A percentile compares a stretch with the other conserved stretches of the same genome.
Conservation (phyloP, 2,113 vertebrate genomes). For the Sceloporus undulatus region DNA sequence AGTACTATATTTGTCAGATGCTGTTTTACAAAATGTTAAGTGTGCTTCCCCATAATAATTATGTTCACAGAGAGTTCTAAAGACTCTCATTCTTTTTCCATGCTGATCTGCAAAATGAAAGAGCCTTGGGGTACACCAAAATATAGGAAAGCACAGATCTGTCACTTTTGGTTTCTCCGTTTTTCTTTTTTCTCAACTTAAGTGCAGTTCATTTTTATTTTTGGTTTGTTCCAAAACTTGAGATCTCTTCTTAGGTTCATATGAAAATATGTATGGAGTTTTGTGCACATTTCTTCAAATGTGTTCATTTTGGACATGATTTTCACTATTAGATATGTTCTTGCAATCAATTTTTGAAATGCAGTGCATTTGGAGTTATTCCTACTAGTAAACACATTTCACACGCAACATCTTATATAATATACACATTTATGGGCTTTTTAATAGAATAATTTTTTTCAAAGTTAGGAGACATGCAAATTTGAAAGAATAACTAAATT, state of each 20-base stretch:
- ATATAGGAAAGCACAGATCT: neutral
- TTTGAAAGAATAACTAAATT: neutral
- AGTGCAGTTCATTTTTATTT: no score
- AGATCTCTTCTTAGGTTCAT: no score
- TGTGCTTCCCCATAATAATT: conserved; percentile 29
- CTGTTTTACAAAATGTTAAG: neutral
- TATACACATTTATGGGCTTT: neutral
- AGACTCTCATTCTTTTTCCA: conserved; percentile 7
- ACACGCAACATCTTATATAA: neutral
- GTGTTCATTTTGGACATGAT: no score
- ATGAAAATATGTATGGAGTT: no score
- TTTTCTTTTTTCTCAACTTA: neutral
- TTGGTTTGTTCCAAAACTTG: no score
- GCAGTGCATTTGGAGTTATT: neutral
- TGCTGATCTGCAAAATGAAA: neutral
- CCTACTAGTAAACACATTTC: neutral
- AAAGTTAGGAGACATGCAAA: neutral
- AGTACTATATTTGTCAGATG: conserved; percentile 28
- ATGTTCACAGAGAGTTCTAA: conserved; percentile 14
- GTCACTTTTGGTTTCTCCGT: neutral
- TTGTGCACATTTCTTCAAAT: no score
- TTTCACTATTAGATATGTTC: no score
- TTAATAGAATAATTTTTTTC: neutral
- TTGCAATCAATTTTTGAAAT: neutral
- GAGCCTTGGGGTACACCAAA: neutral